phyloP scores from a whole-genome alignment of 2,888 invertebrate species.

The Lydus trimaculatus region DNA sequence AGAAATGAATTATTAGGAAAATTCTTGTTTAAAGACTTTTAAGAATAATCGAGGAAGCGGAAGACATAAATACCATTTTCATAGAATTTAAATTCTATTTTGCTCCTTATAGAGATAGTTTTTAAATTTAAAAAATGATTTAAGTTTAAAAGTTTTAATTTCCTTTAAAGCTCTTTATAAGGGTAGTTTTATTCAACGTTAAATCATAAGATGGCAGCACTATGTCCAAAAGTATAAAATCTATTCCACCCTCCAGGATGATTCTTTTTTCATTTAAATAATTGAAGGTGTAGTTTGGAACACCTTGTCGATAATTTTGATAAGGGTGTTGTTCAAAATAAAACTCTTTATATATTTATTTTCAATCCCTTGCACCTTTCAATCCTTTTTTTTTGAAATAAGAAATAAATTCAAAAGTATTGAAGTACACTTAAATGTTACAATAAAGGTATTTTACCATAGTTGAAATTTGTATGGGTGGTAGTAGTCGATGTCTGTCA shows the following conservation, averaged over 20 bases:
- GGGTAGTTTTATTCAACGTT: neutral
- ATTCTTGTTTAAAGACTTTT: neutral
- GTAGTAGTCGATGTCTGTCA: constrained; percentile 21
- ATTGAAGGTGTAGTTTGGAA: too few relatives aligned
- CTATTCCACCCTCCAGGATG: neutral
- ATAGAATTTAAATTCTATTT: too few relatives aligned
- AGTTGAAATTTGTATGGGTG: constrained; percentile 3
- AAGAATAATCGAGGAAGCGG: too few relatives aligned
- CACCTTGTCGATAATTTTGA: neutral
- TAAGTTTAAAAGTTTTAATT: too few relatives aligned
- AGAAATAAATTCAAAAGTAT: neutral
- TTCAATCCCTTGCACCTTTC: neutral
- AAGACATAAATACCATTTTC: too few relatives aligned
- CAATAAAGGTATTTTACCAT: constrained; percentile 12
- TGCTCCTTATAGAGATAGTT: too few relatives aligned
- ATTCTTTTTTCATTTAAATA: neutral
- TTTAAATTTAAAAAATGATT: too few relatives aligned
- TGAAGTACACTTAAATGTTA: neutral
- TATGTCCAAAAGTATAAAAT: neutral
- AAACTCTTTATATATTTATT: too few relatives aligned
- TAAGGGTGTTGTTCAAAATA: too few relatives aligned
- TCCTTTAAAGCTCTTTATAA: neutral
- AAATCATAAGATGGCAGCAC: neutral
- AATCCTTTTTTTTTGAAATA: neutral
- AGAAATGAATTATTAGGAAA: neutral